A percentile compares a stretch with the other conserved stretches of the same genome.
These are phyloP conservation scores for Stegophylla sp. DNA, from an alignment of 2,888 invertebrate species.

Conservation along the genomic window DNA sequence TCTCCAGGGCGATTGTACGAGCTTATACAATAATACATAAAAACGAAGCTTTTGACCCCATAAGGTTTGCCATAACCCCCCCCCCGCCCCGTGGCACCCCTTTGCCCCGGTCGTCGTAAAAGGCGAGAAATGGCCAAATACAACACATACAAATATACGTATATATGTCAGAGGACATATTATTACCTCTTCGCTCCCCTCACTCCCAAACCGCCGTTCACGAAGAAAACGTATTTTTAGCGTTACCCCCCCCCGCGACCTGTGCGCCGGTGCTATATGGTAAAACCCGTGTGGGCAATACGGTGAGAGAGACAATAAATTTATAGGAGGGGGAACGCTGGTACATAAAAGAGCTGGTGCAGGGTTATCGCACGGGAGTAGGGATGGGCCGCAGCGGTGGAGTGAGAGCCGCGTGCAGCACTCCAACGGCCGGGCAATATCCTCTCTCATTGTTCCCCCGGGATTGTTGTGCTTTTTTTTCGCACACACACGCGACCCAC, in stretches of 20 bases:
- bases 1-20: background rate
- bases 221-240: slow-evolving; percentile 3
- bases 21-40: slow-evolving; percentile 2
- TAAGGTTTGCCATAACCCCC: background rate
- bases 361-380: background rate
- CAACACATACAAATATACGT: background rate
- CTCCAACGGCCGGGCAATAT: slow-evolving; percentile 31
- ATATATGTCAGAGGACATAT: background rate
- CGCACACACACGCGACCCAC: background rate
- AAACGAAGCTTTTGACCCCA: slow-evolving; percentile 5
- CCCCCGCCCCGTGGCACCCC: background rate
- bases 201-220: background rate
- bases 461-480: background rate
- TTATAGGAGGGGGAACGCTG: background rate
- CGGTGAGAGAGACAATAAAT: slow-evolving; percentile 31
- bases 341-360: background rate
- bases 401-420: background rate
- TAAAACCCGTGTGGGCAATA: no score
- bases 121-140: slow-evolving; percentile 7
- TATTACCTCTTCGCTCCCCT: background rate
- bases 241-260: background rate
- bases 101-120: slow-evolving; percentile 6
- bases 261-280: background rate
- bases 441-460: slow-evolving; percentile 36
- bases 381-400: background rate